phyloP scores from a whole-genome alignment of 92 coral and sea anemone genomes.

The Parazoanthus atlanticus region DNA sequence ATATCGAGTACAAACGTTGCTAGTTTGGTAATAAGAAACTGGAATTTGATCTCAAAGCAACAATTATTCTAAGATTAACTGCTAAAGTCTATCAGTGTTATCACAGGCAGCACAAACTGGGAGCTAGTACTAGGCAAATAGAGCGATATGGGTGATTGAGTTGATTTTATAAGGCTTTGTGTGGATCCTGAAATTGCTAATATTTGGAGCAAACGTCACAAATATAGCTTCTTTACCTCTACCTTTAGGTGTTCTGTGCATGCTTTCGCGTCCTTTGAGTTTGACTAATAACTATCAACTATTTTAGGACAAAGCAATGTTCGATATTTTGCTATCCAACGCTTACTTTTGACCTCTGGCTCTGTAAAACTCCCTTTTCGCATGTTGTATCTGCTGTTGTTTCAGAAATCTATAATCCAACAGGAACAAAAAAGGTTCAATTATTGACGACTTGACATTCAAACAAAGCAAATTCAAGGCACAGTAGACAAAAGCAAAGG shows the following conservation, averaged over 20 bases:
- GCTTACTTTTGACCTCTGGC: not conserved
- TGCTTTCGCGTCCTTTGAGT: not conserved
- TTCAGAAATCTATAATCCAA: conserved; percentile 12
- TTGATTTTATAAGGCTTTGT: no score
- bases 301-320: not conserved
- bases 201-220: no score
- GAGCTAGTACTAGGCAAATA: no score
- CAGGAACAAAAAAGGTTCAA: not conserved
- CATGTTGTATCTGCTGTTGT: conserved; percentile 2
- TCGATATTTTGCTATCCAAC: not conserved
- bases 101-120: no score
- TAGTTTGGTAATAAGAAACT: no score
- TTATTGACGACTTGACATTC: not conserved
- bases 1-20: not conserved
- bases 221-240: no score
- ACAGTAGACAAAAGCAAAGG: no score
- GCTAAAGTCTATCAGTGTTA: no score
- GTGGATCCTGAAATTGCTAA: no score
- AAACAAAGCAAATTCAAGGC: not conserved
- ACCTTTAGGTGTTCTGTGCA: not conserved
- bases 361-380: not conserved
- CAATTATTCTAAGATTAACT: no score
- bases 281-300: not conserved
- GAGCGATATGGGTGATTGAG: no score
- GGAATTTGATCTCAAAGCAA: no score